These are phyloP conservation scores for Acanthopagrus latus DNA, from an alignment of 2,797 vertebrate genomes.

Conservation along the genomic window DNA sequence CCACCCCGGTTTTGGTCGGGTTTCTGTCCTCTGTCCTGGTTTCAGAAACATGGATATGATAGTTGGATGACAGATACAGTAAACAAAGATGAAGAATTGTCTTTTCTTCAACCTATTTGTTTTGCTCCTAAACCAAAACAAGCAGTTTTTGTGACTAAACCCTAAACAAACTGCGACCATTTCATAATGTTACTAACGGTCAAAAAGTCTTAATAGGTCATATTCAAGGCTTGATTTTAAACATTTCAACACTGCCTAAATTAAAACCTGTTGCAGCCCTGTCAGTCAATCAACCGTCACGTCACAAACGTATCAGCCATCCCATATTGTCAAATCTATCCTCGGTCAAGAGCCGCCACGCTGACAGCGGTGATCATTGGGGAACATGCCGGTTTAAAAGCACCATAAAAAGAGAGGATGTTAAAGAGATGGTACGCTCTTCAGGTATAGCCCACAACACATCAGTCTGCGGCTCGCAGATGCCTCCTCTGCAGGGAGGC, in stretches of 20 bases:
- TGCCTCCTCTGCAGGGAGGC: slow-evolving; percentile 67
- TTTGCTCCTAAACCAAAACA: too few relatives aligned
- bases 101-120: too few relatives aligned
- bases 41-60: not conserved
- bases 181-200: too few relatives aligned
- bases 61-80: not conserved
- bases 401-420: slow-evolving; percentile 27
- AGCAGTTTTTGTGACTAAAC: too few relatives aligned
- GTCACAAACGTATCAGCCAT: not conserved
- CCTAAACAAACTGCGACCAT: not conserved
- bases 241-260: too few relatives aligned
- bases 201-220: too few relatives aligned
- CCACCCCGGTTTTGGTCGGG: not conserved
- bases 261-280: not conserved
- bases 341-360: not conserved
- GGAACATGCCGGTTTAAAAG: slow-evolving; percentile 27
- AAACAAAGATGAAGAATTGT: not conserved
- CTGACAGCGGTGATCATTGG: not conserved
- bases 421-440: slow-evolving; percentile 17
- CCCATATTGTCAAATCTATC: not conserved
- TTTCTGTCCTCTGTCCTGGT: not conserved
- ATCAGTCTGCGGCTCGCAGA: slow-evolving; percentile 58
- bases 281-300: too few relatives aligned
- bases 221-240: too few relatives aligned
- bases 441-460: slow-evolving; percentile 44